A percentile compares a stretch with the other conserved stretches of the same genome.
Evolutionary conservation across 2,113 vertebrate genomes (phyloP).

Genomic region (Nipponia nippon): DNA sequence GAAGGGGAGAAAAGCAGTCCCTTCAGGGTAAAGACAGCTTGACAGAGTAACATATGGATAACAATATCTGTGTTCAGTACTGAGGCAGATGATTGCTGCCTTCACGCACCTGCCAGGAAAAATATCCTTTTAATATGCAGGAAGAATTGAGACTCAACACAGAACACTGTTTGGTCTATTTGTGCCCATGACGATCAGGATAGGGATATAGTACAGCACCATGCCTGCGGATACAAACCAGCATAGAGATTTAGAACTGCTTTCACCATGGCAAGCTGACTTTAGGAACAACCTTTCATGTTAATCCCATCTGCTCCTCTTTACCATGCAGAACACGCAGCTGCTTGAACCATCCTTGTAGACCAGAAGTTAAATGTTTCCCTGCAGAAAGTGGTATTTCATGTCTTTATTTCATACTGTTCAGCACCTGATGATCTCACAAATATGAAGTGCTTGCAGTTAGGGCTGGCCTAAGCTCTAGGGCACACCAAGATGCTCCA

Average conservation of each 20-base stretch:
- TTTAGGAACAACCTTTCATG: neutral
- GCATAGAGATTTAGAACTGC: neutral
- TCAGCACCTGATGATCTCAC: neutral
- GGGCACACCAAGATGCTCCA: neutral
- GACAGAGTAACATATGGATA: neutral
- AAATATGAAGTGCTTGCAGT: neutral
- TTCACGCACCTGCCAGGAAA: neutral
- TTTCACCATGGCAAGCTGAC: neutral
- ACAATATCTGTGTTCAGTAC: neutral
- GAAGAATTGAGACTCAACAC: neutral
- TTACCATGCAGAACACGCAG: neutral
- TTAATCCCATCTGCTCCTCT: neutral
- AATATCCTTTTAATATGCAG: neutral
- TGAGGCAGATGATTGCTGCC: neutral
- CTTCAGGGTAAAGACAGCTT: neutral
- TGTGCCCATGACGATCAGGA: fast-evolving
- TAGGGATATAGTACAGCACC: neutral
- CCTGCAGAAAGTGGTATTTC: neutral
- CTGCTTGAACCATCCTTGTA: neutral
- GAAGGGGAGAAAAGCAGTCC: neutral
- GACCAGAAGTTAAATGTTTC: neutral
- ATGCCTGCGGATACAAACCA: neutral
- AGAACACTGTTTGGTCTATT: neutral
- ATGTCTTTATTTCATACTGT: neutral
- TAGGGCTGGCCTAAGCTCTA: neutral